Evolutionary conservation across 2,113 vertebrate species (phyloP), one percentile per base, ranked within the genome.

Genomic region (Rhipidura dahli): DNA sequence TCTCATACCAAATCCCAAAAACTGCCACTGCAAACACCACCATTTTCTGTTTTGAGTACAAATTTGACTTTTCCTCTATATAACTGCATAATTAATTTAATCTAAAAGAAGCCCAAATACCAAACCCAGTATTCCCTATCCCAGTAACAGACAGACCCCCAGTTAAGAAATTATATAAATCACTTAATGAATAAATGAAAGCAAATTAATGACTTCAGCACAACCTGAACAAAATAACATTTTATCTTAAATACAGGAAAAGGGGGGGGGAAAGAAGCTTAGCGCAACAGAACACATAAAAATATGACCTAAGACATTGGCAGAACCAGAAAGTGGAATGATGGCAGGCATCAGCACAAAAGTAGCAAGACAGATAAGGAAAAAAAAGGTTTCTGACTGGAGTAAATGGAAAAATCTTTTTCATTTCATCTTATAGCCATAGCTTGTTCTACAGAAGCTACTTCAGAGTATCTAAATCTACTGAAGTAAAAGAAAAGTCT

Each of bases 231-330:
- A 87, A 89, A 94, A 4, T 9, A 50, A 37, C 14, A 82, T 30
- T 83, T 69, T 8, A 69, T 18, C 24, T 59, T 80, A 54, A 71
- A 85, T 70, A 44, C 1, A 13, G 10, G 63, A 44, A 49, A 33
- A 84, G 39, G 2, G 1, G 1, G 7, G 28, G 70, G 28, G 27
- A 30, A 10, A 5, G 42, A 9, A 1, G 2, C 9, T 66, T 82
- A 60, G 16, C 50, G 27, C 56, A 87, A 73, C 8, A 35, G 9
- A 15, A 51, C 13, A 59, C 33, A 57, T 26, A 33, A 86, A 88
- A 83, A 64, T 40, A 47, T 11, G 21, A 33, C 18, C 22, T 10
- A 73, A 56, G 51, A 28, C 14, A 81, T 83, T 0, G 79, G 57
- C 11, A 61, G 65, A 72, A 72, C 3, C 31, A 71, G 26, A 30